A percentile compares a stretch with the other conserved stretches of the same genome.
Evolutionary conservation across 2,113 vertebrate genomes (phyloP).

Genomic region (Tragelaphus imberbis): DNA sequence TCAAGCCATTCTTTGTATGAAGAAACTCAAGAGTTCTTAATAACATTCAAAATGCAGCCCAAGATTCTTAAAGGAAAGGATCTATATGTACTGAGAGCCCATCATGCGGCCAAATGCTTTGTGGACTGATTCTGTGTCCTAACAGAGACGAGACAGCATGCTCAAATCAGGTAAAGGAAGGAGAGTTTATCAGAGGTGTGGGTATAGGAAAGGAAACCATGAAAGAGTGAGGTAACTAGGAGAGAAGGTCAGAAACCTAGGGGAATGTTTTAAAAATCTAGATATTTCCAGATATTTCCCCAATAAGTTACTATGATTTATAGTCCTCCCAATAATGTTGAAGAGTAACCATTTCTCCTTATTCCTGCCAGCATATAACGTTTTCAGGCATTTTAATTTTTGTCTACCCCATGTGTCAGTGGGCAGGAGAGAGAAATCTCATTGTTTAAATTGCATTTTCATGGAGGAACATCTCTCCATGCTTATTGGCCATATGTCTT

Average conservation of each 20-base stretch:
- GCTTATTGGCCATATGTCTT: not conserved
- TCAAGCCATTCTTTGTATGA: not conserved
- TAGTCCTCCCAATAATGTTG: not conserved
- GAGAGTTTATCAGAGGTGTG: not conserved
- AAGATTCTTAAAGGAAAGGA: not conserved
- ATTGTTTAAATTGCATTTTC: not conserved
- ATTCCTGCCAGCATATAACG: not conserved
- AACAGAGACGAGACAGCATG: not conserved
- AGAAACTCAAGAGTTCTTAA: not conserved
- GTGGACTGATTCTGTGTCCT: not conserved
- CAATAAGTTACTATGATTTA: not conserved
- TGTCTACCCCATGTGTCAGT: not conserved
- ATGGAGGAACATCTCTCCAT: not conserved
- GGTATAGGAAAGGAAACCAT: not conserved
- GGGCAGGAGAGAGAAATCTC: not conserved
- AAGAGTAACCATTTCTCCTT: not conserved
- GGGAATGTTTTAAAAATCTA: not conserved
- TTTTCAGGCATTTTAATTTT: not conserved
- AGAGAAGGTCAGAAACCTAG: not conserved
- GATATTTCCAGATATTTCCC: not conserved
- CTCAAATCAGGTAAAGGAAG: not conserved
- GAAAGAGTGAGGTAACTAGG: not conserved
- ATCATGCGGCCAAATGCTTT: not conserved
- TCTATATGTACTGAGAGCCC: not conserved
- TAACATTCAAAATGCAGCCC: not conserved